Conservation (phyloP, 2,888 invertebrate genomes). For the Melinopterus prodromus region DNA sequence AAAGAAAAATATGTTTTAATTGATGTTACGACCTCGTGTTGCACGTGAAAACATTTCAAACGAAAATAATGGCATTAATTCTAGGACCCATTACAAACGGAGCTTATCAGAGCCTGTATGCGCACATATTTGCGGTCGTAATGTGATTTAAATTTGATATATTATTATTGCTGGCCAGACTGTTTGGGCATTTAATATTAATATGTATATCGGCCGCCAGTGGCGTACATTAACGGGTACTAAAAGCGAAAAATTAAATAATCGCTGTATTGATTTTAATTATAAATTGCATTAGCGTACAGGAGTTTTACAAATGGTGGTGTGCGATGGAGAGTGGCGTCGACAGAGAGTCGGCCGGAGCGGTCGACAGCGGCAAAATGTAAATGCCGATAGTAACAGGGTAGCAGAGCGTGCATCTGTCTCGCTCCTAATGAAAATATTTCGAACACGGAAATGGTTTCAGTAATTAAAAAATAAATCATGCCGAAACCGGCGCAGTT, state of each 20-base stretch:
- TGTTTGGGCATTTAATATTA: not conserved
- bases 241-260: slow-evolving; percentile 4
- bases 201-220: not conserved
- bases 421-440: slow-evolving; percentile 21
- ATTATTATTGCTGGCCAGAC: not conserved
- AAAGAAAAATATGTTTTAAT: no score
- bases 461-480: slow-evolving; percentile 4
- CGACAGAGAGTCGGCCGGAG: not conserved
- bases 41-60: not conserved
- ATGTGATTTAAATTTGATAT: not conserved
- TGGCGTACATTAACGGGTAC: not conserved
- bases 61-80: not conserved
- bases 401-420: not conserved
- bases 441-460: slow-evolving; percentile 23
- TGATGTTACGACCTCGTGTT: no score
- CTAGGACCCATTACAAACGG: not conserved
- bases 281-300: not conserved
- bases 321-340: not conserved
- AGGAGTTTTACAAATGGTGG: not conserved
- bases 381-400: slow-evolving; percentile 5
- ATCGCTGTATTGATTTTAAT: not conserved
- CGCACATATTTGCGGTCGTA: not conserved
- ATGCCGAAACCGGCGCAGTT: not conserved
- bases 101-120: not conserved
- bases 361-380: not conserved